Evolutionary conservation across 2,113 vertebrate genomes (phyloP).

Genomic region (Labeo rohita): DNA sequence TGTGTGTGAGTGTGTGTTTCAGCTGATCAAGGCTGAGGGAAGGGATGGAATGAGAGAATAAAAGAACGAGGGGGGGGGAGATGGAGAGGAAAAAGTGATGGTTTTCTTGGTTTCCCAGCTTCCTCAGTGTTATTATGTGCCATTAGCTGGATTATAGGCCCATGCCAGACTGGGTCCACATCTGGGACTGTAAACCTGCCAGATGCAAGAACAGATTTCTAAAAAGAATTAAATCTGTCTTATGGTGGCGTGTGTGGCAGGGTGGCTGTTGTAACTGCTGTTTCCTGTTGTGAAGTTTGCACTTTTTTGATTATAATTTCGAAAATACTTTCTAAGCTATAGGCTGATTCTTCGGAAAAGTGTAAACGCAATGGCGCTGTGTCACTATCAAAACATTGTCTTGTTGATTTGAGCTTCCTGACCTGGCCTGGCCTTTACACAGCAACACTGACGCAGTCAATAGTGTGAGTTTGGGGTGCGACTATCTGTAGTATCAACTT

Average conservation of each 20-base stretch:
- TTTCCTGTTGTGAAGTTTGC: neutral
- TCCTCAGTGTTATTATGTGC: constrained; percentile 60
- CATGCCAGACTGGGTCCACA: constrained; percentile 48
- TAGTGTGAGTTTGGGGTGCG: no score
- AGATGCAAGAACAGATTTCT: constrained; percentile 52
- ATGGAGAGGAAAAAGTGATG: constrained; percentile 43
- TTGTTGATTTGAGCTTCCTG: neutral
- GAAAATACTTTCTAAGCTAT: neutral
- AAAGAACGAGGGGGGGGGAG: neutral
- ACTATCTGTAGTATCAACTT: no score
- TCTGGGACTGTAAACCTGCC: constrained; percentile 55
- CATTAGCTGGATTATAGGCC: constrained; percentile 62
- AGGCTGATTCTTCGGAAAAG: neutral
- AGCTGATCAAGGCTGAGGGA: constrained; percentile 17
- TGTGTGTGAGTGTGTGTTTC: constrained; percentile 30
- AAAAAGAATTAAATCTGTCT: constrained; percentile 35
- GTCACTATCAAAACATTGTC: neutral
- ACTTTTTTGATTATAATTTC: neutral
- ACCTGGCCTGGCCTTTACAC: neutral
- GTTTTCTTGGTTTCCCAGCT: constrained; percentile 44
- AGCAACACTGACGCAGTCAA: neutral
- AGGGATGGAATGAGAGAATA: constrained; percentile 6
- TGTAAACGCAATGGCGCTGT: neutral
- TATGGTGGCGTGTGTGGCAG: constrained; percentile 3
- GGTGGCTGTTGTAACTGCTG: neutral